These are phyloP conservation scores for Marronus borbonicus DNA, from an alignment of 2,888 invertebrate genomes.

Conservation along the genomic window DNA sequence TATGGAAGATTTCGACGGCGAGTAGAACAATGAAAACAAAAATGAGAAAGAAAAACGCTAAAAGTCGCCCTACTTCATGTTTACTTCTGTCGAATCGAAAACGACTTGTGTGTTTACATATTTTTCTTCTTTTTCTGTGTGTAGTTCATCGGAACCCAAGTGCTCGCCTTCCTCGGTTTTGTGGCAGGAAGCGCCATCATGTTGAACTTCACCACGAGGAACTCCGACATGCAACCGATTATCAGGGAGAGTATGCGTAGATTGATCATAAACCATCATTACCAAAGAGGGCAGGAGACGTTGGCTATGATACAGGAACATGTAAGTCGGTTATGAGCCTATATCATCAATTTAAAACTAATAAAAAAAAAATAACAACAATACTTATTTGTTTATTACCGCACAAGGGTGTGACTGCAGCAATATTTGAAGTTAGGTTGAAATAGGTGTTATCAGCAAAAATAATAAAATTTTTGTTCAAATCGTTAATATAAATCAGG, in stretches of 20 bases:
- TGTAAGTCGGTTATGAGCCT: constrained; percentile 71
- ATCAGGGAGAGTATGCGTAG: constrained; percentile 80
- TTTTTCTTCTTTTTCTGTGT: constrained; percentile 62
- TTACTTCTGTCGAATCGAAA: background rate
- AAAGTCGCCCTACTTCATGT: background rate
- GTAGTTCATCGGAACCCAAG: constrained; percentile 84
- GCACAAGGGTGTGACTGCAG: too few relatives aligned
- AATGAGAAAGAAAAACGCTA: too few relatives aligned
- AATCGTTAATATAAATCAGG: too few relatives aligned
- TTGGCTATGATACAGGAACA: constrained; percentile 89
- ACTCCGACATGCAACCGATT: constrained; percentile 85
- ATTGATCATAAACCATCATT: constrained; percentile 84
- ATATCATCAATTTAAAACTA: too few relatives aligned
- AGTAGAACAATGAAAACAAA: too few relatives aligned
- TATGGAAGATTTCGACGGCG: too few relatives aligned
- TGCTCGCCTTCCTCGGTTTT: constrained; percentile 80
- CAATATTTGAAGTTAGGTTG: too few relatives aligned
- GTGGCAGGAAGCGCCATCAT: constrained; percentile 84
- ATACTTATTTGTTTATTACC: too few relatives aligned
- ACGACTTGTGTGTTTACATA: background rate
- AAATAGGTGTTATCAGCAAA: too few relatives aligned
- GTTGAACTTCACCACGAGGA: constrained; percentile 85
- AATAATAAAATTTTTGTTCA: too few relatives aligned
- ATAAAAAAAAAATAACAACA: too few relatives aligned
- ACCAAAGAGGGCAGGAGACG: constrained; percentile 74